Conservation (phyloP, 2,888 invertebrate species). For the Creontiades dilutus region DNA sequence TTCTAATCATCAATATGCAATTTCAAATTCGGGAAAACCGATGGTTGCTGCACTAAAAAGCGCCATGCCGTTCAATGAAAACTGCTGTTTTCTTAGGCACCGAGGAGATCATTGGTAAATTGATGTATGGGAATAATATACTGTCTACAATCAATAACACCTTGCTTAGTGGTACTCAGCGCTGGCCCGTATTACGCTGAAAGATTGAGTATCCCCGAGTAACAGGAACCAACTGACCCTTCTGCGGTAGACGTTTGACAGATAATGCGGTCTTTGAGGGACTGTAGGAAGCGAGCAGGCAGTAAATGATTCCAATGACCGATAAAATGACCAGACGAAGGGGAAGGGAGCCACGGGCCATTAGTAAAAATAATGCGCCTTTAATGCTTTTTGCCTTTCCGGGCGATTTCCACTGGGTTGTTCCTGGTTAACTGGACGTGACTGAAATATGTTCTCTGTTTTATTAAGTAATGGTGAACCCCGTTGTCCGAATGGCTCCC, state of each 20-base stretch:
- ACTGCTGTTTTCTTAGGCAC: too few species aligned
- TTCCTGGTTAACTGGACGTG: slow-evolving; percentile 36
- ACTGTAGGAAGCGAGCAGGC: neutral
- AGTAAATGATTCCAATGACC: slow-evolving; percentile 1
- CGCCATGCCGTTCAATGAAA: too few species aligned
- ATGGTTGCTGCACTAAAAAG: too few species aligned
- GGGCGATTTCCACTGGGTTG: neutral
- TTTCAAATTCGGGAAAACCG: too few species aligned
- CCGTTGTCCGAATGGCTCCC: neutral
- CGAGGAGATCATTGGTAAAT: too few species aligned
- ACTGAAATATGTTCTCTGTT: slow-evolving; percentile 11
- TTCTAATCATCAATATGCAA: too few species aligned
- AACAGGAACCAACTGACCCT: neutral
- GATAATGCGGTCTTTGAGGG: neutral
- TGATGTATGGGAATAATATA: too few species aligned
- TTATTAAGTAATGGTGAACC: slow-evolving; percentile 28
- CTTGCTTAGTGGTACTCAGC: too few species aligned
- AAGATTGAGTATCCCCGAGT: too few species aligned
- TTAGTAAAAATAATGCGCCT: slow-evolving; percentile 13
- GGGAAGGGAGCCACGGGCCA: neutral
- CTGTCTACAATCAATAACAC: too few species aligned
- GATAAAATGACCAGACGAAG: neutral
- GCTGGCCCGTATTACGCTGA: too few species aligned
- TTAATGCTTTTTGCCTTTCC: neutral
- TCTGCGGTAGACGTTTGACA: neutral